Base-by-base conservation (phyloP, 2,113 vertebrate species). In the Clarias gariepinus region DNA sequence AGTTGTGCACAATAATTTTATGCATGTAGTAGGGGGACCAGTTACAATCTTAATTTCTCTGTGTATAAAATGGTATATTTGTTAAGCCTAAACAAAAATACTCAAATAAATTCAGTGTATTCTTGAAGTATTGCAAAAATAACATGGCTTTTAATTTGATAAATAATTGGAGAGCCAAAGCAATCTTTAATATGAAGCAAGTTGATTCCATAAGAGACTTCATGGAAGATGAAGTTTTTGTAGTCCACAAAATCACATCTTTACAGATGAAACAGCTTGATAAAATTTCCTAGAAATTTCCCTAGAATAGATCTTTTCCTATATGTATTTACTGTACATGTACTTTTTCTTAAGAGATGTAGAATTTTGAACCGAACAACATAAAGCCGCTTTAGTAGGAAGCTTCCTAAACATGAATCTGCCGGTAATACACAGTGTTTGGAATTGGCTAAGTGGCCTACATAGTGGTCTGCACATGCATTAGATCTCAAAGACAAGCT, bases 401-500 rank as follows among this genome's bases (percentile, higher is more conserved):
- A 3, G 11, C 19, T 52, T 60, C 76, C 25, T 83, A 16, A 60
- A 16, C 52, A n/a, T 0, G 7, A 41, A 60, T 53, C 58, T 85
- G 13, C 73, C 71, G 30, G 33, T 25, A 41, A 15, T 77, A n/a
- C 36, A 85, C 28, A 30, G 4, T 63, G 71, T 21, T 68, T 41
- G 4, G 68, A 79, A 57, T 68, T 57, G 74, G 28, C 61, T 85
- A 79, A 68, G 61, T 78, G 36, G 30, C 28, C 61, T 64, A 41
- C 55, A 69, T 79, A 33, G 74, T 41, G 63, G 61, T 41, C 68
- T 28, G 1, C 36, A 36, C 52, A 60, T 71, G 64, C 36, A 86
- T 81, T 86, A 71, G 52, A 53, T 16, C 63, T 53, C 16, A 63
- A 58, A 41, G 52, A 83, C 58, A 58, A 33, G 7, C 47, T 85